Conservation (phyloP, 1,140 invertebrate species). For the Chironomus tepperi region DNA sequence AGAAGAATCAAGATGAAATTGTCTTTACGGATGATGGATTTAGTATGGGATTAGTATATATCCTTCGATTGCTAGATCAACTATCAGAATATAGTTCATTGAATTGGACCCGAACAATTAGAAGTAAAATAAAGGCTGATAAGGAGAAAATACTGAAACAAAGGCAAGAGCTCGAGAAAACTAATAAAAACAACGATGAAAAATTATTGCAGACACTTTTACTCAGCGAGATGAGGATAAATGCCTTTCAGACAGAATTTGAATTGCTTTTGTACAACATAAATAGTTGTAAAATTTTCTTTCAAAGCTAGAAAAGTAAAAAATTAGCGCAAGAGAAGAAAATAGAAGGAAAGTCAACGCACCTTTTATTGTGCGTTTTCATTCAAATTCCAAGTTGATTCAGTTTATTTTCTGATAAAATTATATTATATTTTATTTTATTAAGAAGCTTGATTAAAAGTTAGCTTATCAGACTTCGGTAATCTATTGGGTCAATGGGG, state of each 20-base stretch:
- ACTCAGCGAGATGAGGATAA: constrained; percentile 75
- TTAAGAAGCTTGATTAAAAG: too few relatives aligned
- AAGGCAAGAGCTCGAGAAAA: constrained; percentile 40
- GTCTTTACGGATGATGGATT: constrained; percentile 98
- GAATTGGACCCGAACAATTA: constrained; percentile 91
- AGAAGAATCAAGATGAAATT: constrained; percentile 60
- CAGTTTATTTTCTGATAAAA: too few relatives aligned
- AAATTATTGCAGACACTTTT: constrained; percentile 89
- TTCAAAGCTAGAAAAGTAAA: constrained; percentile 43
- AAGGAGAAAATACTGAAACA: constrained; percentile 51
- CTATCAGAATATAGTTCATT: constrained; percentile 80
- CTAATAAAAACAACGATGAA: constrained; percentile 51
- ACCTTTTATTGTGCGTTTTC: too few relatives aligned
- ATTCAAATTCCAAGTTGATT: too few relatives aligned
- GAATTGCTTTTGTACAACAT: constrained; percentile 84
- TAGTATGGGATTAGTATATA: constrained; percentile 80
- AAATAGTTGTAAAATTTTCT: constrained; percentile 90
- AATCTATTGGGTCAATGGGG: too few relatives aligned
- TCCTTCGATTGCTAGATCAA: constrained; percentile 60
- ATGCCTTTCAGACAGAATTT: constrained; percentile 80
- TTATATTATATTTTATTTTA: too few relatives aligned
- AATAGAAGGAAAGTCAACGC: too few relatives aligned
- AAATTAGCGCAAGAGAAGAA: too few relatives aligned
- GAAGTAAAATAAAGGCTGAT: constrained; percentile 55
- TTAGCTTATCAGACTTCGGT: too few relatives aligned